phyloP scores from a whole-genome alignment of 2,113 vertebrate species.

The Podocnemis expansa region DNA sequence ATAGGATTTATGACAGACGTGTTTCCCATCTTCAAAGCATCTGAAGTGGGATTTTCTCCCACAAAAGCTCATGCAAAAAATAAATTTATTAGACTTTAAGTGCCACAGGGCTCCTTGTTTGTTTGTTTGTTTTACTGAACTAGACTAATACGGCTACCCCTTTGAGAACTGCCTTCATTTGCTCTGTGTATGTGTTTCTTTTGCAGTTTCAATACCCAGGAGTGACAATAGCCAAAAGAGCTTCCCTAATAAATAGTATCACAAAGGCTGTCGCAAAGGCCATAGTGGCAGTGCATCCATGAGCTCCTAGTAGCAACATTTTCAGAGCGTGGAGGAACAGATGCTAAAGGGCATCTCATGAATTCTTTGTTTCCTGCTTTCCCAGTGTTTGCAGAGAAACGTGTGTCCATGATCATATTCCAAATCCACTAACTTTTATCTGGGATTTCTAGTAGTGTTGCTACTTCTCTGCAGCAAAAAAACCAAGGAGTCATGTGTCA shows the following conservation, averaged over 20 bases:
- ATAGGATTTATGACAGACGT: not conserved
- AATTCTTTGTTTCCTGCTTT: not conserved
- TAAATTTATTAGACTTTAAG: no score
- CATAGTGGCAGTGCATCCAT: not conserved
- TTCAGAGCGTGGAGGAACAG: not conserved
- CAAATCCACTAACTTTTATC: not conserved
- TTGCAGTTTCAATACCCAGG: not conserved
- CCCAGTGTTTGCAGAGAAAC: not conserved
- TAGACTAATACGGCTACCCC: no score
- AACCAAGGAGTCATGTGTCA: no score
- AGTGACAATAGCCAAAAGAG: not conserved
- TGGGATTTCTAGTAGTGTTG: not conserved
- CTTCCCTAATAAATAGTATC: not conserved
- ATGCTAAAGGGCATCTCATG: not conserved
- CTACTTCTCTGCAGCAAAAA: fast-evolving
- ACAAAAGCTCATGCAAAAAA: no score
- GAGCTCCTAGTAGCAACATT: not conserved
- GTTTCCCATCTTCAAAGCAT: no score
- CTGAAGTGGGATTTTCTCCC: no score
- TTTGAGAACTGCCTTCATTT: not conserved
- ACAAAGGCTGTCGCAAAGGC: not conserved
- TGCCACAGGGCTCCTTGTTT: no score
- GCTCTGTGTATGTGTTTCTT: not conserved
- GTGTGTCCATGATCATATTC: not conserved
- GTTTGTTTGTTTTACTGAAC: no score